Conservation (phyloP, 2,113 vertebrate species). For the Amblyornis subalaris region DNA sequence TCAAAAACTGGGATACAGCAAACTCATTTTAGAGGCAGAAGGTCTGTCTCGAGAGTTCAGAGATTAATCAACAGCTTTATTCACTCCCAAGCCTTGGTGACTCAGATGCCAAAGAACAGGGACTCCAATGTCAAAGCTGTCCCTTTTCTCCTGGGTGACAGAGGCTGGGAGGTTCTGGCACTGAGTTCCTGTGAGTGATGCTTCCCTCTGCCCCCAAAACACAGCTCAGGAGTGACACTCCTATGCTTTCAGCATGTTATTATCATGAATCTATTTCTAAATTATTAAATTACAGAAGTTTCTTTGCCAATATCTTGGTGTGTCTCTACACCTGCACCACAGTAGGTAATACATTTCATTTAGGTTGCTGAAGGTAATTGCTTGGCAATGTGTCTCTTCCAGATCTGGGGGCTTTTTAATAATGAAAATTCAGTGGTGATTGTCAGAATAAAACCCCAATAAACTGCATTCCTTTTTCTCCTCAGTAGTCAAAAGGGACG, state of each 20-base stretch:
- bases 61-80: not conserved
- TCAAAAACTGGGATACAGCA: not conserved
- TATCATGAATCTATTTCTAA: not conserved
- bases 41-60: not conserved
- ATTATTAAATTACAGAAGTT: not conserved
- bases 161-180: not conserved
- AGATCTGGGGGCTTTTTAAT: not conserved
- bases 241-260: not conserved
- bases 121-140: not conserved
- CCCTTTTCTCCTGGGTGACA: not conserved
- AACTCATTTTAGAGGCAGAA: not conserved
- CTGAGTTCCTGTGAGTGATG: fast-evolving
- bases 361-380: not conserved
- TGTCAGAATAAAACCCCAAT: not conserved
- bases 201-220: not conserved
- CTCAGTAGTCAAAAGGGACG: not conserved
- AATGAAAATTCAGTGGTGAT: not conserved
- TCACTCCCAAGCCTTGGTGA: not conserved
- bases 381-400: not conserved
- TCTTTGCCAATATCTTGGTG: not conserved
- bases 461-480: not conserved
- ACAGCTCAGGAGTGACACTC: not conserved
- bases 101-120: not conserved
- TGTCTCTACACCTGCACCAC: not conserved
- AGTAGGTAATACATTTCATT: not conserved